Evolutionary conservation across 1,140 invertebrate genomes (phyloP).

Genomic region (Berghia stephanieae): DNA sequence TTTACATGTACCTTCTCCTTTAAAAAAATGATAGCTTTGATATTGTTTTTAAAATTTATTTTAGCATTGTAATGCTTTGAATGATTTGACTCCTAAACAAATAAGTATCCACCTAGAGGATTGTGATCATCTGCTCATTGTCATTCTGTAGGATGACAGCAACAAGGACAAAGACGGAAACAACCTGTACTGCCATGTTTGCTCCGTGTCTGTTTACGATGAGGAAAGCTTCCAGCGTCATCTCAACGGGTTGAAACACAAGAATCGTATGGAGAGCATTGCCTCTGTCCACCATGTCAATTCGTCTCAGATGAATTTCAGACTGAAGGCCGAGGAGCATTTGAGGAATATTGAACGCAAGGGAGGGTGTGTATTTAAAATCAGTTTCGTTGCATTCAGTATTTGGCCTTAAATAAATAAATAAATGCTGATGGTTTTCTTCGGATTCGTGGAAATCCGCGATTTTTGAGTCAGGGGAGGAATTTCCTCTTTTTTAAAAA

Average conservation of each 20-base stretch:
- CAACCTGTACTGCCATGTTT: slow-evolving; percentile 46
- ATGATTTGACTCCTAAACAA: neutral
- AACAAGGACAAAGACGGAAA: slow-evolving; percentile 34
- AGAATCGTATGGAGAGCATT: slow-evolving; percentile 41
- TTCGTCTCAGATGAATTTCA: slow-evolving; percentile 37
- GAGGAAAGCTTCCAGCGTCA: slow-evolving; percentile 44
- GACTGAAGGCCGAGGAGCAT: slow-evolving; percentile 51
- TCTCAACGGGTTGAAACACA: slow-evolving; percentile 45
- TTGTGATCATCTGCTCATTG: no score
- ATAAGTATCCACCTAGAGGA: no score
- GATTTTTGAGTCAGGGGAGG: neutral
- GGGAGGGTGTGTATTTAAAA: slow-evolving; percentile 14
- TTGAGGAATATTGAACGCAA: slow-evolving; percentile 46
- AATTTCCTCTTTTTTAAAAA: neutral
- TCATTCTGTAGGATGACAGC: slow-evolving; percentile 15
- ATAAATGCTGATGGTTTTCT: neutral
- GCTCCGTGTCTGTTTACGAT: slow-evolving; percentile 42
- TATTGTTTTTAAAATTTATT: neutral
- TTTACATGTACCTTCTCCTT: neutral
- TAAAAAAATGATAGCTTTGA: neutral
- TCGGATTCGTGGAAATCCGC: neutral
- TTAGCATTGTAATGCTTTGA: neutral
- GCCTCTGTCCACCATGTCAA: slow-evolving; percentile 42
- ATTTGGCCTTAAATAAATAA: no score
- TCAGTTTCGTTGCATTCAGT: no score